These are phyloP conservation scores for Australoheros scitulus DNA, from an alignment of 2,113 vertebrate species.

Conservation along the genomic window DNA sequence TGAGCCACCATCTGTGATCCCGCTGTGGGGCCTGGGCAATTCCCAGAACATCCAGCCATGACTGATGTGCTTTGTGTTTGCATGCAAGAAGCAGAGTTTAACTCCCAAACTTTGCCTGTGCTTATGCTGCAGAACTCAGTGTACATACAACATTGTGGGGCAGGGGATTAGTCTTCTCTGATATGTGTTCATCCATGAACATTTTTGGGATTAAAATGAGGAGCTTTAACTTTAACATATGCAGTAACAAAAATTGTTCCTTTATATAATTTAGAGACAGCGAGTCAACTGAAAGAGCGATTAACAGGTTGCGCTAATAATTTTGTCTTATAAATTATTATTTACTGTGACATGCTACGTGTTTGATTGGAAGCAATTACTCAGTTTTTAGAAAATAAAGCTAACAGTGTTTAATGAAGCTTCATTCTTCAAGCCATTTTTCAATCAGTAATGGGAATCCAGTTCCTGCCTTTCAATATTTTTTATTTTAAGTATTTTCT, in stretches of 20 bases:
- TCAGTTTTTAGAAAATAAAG: not conserved
- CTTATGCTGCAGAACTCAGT: conserved; percentile 11
- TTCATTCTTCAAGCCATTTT: not conserved
- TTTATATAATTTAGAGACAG: not conserved
- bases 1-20: conserved; percentile 69
- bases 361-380: not conserved
- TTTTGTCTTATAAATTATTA: not conserved
- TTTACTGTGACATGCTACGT: not conserved
- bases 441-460: not conserved
- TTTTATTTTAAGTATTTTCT: not conserved
- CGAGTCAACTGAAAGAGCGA: not conserved
- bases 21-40: conserved; percentile 44
- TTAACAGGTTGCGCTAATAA: not conserved
- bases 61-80: conserved; percentile 37
- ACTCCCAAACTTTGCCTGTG: conserved; percentile 38
- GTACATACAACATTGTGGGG: not conserved
- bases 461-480: not conserved
- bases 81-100: conserved; percentile 53
- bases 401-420: not conserved
- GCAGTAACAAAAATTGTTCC: not conserved
- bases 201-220: conserved; percentile 36
- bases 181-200: not conserved
- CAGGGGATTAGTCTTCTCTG: conserved; percentile 5
- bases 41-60: conserved; percentile 56
- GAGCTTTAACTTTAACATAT: conserved; percentile 8